These are phyloP conservation scores for Phocoena phocoena DNA, from an alignment of 2,113 vertebrate genomes.

Conservation along the genomic window DNA sequence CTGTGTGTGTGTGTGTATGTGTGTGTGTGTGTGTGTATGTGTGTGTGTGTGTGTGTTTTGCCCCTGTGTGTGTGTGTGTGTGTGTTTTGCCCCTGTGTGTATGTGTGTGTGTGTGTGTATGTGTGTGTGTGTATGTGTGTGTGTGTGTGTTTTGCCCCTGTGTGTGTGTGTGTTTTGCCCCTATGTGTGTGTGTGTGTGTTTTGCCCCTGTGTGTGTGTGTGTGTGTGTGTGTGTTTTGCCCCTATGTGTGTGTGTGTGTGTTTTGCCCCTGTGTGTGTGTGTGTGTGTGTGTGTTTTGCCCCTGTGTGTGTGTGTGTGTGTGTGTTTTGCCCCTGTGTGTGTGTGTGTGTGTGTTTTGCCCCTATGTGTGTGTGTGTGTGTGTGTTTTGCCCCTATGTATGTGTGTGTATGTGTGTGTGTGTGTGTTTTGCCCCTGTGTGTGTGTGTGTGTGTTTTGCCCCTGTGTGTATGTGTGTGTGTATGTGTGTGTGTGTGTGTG, in stretches of 20 bases:
- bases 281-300: not conserved
- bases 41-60: not conserved
- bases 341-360: not conserved
- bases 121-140: no score
- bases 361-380: not conserved
- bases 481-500: not conserved
- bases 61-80: not conserved
- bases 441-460: not conserved
- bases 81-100: not conserved
- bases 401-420: not conserved
- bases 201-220: not conserved
- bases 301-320: not conserved
- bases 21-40: not conserved
- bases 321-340: not conserved
- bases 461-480: no score
- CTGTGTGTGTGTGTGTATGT: no score
- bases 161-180: not conserved
- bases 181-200: not conserved
- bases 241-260: not conserved
- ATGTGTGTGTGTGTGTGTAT: not conserved
- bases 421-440: not conserved
- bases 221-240: not conserved
- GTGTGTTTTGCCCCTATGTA: not conserved
- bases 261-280: not conserved
- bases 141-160: not conserved